Evolutionary conservation across 30 jellyfish, hydroid and myxozoan genomes (phyloP).

Genomic region (Euphysa ruthae): DNA sequence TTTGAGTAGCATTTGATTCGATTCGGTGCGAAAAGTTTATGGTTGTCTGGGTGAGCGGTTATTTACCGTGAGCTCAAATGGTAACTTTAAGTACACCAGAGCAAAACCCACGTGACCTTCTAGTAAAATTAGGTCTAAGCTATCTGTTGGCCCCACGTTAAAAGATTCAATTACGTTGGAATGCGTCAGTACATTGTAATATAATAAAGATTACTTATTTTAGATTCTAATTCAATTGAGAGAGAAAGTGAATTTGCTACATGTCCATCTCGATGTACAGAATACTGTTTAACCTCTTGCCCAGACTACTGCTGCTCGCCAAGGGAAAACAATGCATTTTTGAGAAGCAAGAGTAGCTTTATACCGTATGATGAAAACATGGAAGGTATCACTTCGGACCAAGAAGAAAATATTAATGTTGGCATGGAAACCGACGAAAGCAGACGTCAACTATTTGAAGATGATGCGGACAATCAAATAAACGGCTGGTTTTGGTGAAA

Average conservation of each 20-base stretch:
- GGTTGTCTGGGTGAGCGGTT: too few species aligned
- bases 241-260: conserved; percentile 12
- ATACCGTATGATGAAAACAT: not conserved
- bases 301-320: conserved; percentile 25
- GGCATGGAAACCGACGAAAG: not conserved
- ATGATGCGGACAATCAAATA: not conserved
- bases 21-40: too few species aligned
- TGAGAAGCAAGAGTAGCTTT: not conserved
- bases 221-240: conserved; percentile 3
- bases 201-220: too few species aligned
- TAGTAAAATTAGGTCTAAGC: too few species aligned
- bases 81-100: too few species aligned
- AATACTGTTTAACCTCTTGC: conserved; percentile 20
- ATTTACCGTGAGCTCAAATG: too few species aligned
- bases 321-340: too few species aligned
- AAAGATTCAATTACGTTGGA: too few species aligned
- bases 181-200: too few species aligned
- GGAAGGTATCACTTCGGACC: not conserved
- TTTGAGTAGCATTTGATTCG: too few species aligned
- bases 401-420: not conserved
- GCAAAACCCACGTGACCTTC: too few species aligned
- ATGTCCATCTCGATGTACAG: conserved; percentile 31
- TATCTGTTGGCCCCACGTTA: too few species aligned
- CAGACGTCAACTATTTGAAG: not conserved
- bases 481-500: not conserved